Evolutionary conservation across 2,888 invertebrate species (phyloP).

Genomic region (Hirudinaria manillensis): DNA sequence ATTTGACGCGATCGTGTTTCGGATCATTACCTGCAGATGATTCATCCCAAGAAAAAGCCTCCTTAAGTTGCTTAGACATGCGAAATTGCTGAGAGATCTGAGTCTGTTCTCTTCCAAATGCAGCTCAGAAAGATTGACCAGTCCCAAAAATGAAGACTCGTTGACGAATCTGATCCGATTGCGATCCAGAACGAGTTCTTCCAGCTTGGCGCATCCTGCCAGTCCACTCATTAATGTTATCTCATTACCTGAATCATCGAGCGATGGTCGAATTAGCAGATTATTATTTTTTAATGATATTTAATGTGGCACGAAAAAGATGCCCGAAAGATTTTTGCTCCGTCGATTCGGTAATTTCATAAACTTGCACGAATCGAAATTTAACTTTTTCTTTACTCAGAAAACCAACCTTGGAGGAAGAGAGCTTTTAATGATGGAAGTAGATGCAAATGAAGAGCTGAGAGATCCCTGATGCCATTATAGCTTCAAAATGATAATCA

Average conservation of each 20-base stretch:
- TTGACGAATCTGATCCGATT: conserved; percentile 52
- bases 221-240: conserved; percentile 52
- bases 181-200: conserved; percentile 53
- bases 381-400: too few relatives aligned
- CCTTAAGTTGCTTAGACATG: conserved; percentile 49
- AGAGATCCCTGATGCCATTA: conserved; percentile 53
- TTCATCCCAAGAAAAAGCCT: conserved; percentile 54
- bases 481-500: conserved; percentile 43
- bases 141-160: conserved; percentile 43
- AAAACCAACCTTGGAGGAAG: conserved; percentile 51
- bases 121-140: conserved; percentile 43
- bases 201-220: conserved; percentile 50
- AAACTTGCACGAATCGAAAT: too few relatives aligned
- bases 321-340: too few relatives aligned
- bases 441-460: conserved; percentile 48
- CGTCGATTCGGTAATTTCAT: too few relatives aligned
- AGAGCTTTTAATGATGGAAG: conserved; percentile 52
- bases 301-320: too few relatives aligned
- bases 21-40: conserved; percentile 47
- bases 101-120: conserved; percentile 55
- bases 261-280: too few relatives aligned
- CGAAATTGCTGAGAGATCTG: conserved; percentile 46
- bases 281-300: too few relatives aligned
- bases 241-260: conserved; percentile 48
- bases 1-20: not conserved